Evolutionary conservation across 2,888 invertebrate species (phyloP).

Genomic region (Lithophane ornitopus): DNA sequence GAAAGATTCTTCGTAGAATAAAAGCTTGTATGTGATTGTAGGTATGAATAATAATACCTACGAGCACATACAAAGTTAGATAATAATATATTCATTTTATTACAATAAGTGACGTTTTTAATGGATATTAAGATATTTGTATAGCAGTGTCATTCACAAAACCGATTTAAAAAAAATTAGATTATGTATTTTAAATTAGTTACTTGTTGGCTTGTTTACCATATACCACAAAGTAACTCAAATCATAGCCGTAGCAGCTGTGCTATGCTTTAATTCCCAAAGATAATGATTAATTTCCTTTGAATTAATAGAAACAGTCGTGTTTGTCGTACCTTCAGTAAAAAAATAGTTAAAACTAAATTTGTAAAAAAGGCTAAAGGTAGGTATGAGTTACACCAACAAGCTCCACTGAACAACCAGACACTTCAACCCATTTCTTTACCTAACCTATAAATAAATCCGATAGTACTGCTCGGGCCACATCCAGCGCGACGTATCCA

Average conservation of each 20-base stretch:
- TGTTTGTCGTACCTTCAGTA: not conserved
- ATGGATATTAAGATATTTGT: not conserved
- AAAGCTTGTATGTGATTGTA: not conserved
- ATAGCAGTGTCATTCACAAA: not conserved
- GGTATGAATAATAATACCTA: no score
- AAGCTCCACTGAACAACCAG: slow-evolving; percentile 1
- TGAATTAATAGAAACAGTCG: not conserved
- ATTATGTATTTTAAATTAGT: no score
- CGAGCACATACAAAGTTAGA: no score
- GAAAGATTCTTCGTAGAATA: no score
- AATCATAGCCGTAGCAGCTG: not conserved
- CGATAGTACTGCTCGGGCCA: slow-evolving; percentile 39
- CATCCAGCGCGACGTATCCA: slow-evolving; percentile 61
- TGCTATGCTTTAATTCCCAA: not conserved
- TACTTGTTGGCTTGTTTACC: no score
- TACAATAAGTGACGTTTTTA: not conserved
- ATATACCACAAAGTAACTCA: no score
- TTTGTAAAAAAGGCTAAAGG: not conserved
- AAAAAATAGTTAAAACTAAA: not conserved
- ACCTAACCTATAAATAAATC: slow-evolving; percentile 43
- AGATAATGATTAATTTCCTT: not conserved
- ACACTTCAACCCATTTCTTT: slow-evolving; percentile 5
- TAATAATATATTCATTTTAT: not conserved
- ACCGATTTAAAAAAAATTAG: no score
- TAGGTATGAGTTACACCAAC: not conserved